phyloP scores from a whole-genome alignment of 1,140 invertebrate species.

The Danaus plexippus region DNA sequence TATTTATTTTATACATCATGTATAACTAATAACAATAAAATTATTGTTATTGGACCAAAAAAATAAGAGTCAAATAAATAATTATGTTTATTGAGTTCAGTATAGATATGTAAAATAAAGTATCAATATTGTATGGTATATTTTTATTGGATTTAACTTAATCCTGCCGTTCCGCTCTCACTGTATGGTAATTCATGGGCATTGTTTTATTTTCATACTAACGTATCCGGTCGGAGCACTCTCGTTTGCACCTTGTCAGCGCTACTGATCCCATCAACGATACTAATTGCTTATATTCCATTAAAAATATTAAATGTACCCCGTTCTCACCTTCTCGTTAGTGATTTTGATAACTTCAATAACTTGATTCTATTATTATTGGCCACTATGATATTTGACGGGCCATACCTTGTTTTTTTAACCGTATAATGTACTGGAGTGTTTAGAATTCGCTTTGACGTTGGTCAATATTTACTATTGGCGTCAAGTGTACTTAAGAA shows the following conservation, averaged over 20 bases:
- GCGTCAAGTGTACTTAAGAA: slow-evolving; percentile 3
- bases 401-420: slow-evolving; percentile 20
- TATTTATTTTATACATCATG: too few species aligned
- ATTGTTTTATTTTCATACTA: slow-evolving; percentile 64
- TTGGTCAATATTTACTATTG: slow-evolving; percentile 17
- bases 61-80: too few species aligned
- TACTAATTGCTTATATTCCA: slow-evolving; percentile 68
- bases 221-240: slow-evolving; percentile 56
- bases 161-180: slow-evolving; percentile 61
- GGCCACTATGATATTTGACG: slow-evolving; percentile 25
- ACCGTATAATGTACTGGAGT: slow-evolving; percentile 14
- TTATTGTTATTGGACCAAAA: too few species aligned
- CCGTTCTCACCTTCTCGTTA: slow-evolving; percentile 40
- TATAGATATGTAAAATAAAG: too few species aligned
- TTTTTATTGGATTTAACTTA: slow-evolving; percentile 55
- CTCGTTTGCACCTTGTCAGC: slow-evolving; percentile 70
- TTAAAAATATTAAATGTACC: slow-evolving; percentile 61
- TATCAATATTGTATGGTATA: too few species aligned
- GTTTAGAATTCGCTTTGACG: slow-evolving; percentile 16
- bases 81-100: too few species aligned
- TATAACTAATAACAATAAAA: too few species aligned
- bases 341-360: slow-evolving; percentile 25
- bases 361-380: slow-evolving; percentile 28
- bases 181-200: slow-evolving; percentile 62
- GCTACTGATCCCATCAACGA: slow-evolving; percentile 58